phyloP scores from a whole-genome alignment of 2,113 vertebrate genomes.

The Leptobrachium ailaonicum region DNA sequence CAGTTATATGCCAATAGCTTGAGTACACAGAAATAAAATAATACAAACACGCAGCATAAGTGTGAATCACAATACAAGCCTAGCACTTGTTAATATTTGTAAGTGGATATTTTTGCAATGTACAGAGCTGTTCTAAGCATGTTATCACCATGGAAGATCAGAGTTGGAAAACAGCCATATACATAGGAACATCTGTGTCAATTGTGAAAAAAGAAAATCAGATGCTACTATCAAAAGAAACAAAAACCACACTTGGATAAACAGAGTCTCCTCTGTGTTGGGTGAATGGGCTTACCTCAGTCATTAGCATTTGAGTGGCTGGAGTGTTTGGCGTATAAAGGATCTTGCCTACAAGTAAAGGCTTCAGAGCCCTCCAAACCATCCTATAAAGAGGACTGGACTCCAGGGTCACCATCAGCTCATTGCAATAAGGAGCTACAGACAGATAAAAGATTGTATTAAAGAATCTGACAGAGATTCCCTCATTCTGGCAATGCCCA shows the following conservation, averaged over 20 bases:
- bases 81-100: not conserved
- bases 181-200: not conserved
- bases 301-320: constrained; percentile 81
- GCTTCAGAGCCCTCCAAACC: constrained; percentile 94
- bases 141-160: not conserved
- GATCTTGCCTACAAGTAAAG: constrained; percentile 91
- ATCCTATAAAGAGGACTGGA: constrained; percentile 90
- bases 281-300: constrained; percentile 74
- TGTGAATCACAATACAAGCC: constrained; percentile 2
- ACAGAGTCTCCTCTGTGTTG: not conserved
- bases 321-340: constrained; percentile 92
- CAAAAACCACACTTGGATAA: not conserved
- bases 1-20: not conserved
- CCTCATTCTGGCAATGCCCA: not conserved
- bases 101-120: not conserved
- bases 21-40: too few relatives aligned
- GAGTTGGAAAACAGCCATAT: not conserved
- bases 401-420: constrained; percentile 87
- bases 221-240: not conserved
- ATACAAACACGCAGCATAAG: too few relatives aligned
- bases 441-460: not conserved
- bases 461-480: not conserved
- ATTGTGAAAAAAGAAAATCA: not conserved
- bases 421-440: constrained; percentile 92
- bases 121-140: not conserved